phyloP scores from a whole-genome alignment of 2,888 invertebrate species.

The Drepanosiphum platanoidis region DNA sequence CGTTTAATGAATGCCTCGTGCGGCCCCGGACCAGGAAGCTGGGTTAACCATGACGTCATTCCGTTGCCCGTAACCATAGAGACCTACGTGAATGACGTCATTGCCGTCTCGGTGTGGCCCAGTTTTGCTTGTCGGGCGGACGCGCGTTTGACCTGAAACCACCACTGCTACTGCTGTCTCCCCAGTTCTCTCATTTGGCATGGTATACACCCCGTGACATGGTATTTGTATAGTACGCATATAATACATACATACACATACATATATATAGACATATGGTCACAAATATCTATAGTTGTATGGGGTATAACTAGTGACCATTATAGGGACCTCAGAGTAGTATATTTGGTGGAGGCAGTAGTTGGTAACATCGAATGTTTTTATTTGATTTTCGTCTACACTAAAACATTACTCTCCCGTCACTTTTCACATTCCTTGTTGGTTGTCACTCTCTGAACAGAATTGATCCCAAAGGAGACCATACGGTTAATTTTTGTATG shows the following conservation, averaged over 20 bases:
- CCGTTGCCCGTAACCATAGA: slow-evolving; percentile 52
- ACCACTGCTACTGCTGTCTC: neutral
- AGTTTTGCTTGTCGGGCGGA: slow-evolving; percentile 47
- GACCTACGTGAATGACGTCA: slow-evolving; percentile 54
- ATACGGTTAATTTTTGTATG: neutral
- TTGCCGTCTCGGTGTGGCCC: slow-evolving; percentile 55
- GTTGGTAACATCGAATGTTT: slow-evolving; percentile 31
- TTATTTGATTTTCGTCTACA: slow-evolving; percentile 47
- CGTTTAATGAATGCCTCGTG: slow-evolving; percentile 60
- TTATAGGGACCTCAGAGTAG: neutral
- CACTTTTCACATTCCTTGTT: too few relatives aligned
- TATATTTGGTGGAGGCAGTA: neutral
- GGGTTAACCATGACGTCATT: slow-evolving; percentile 60
- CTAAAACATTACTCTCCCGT: neutral
- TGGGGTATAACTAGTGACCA: neutral
- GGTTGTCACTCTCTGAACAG: neutral
- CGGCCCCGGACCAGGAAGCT: slow-evolving; percentile 59
- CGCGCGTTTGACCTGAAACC: slow-evolving; percentile 59
- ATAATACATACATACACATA: neutral
- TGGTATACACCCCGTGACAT: neutral
- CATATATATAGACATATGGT: too few relatives aligned
- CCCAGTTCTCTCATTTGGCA: neutral
- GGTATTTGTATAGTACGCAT: neutral
- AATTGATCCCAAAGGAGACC: neutral
- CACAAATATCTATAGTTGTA: neutral